Base-by-base conservation (phyloP, 2,113 vertebrate genomes). In the mouse (Mus musculus) region DNA sequence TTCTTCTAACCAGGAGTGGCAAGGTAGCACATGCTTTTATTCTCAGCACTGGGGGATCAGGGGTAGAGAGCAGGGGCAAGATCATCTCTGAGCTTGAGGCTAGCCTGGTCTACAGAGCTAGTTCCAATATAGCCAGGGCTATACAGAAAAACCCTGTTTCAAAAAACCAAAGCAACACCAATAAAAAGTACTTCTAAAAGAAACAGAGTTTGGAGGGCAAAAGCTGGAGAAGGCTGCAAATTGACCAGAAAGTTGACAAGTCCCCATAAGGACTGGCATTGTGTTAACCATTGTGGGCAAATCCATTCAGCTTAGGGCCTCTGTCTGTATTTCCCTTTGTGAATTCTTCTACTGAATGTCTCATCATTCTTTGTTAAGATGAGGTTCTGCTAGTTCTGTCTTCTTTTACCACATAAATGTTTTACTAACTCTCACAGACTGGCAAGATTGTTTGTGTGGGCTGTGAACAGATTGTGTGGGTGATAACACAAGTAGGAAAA, bases 391-490 rank as follows among this genome's bases (percentile, higher is more conserved):
- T 96, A 94, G 76, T 95, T 84, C 95, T 93, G 92, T 84, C 88
- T 92, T 92, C 89, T 97, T 97, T 97, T 95, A 96, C 0, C 12
- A 94, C 89, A 42, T 87, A 89, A 96, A 95, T 96, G 92, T 97
- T 97, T 95, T 98, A 97, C 95, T 96, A 95, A 97, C 97, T 97
- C 95, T 94, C 86, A 91, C 96, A 97, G 96, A 95, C 95, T 95
- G 95, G 90, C 89, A 94, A 87, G 94, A 95, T 96, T 97, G 96
- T 97, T 91, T 97, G 52, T 90, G 54, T 42, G 91, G 67, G 92
- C 91, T 87, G 77, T 89, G 97, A 97, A 97, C 97, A 97, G 96
- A 98, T 97, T 97, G 97, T 94, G 97, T 97, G 96, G 95, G 94
- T 96, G 97, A 98, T 86, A 96, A 97, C 89, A 97, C 96, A 96